phyloP scores from a whole-genome alignment of 2,888 invertebrate species.

The Aphidius colemani region DNA sequence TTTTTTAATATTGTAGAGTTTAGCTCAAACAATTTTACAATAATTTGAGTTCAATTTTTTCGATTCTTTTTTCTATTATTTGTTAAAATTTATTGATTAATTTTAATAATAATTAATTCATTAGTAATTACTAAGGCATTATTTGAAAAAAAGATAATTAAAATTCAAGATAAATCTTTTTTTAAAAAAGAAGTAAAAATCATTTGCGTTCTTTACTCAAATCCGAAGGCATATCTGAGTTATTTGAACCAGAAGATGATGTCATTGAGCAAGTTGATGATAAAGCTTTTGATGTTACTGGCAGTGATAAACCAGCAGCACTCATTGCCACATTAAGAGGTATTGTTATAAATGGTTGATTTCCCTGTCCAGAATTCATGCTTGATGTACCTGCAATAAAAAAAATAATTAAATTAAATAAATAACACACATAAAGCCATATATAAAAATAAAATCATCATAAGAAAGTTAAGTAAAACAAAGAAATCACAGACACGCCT shows the following conservation, averaged over 20 bases:
- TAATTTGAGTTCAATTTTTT: too few relatives aligned
- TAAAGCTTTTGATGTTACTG: slow-evolving; percentile 48
- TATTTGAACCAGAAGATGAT: slow-evolving; percentile 36
- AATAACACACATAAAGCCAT: neutral
- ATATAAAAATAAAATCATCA: neutral
- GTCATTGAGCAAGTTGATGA: slow-evolving; percentile 47
- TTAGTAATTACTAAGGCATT: too few relatives aligned
- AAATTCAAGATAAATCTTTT: too few relatives aligned
- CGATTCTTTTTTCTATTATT: too few relatives aligned
- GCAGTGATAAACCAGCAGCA: slow-evolving; percentile 60
- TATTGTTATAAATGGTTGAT: slow-evolving; percentile 71
- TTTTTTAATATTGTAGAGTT: too few relatives aligned
- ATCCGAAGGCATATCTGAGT: slow-evolving; percentile 52
- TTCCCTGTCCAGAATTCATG: slow-evolving; percentile 48
- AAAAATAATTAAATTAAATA: neutral
- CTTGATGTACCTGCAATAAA: slow-evolving; percentile 45
- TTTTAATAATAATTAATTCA: too few relatives aligned
- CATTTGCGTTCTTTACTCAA: slow-evolving; percentile 53
- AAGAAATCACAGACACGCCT: neutral
- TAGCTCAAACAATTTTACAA: too few relatives aligned
- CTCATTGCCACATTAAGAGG: slow-evolving; percentile 72
- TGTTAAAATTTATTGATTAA: too few relatives aligned
- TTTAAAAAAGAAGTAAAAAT: slow-evolving; percentile 18
- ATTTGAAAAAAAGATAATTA: too few relatives aligned
- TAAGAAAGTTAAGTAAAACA: neutral